Evolutionary conservation across 1,140 invertebrate genomes (phyloP), one percentile per base, ranked within the genome.

Genomic region (Drosophila sechellia): DNA sequence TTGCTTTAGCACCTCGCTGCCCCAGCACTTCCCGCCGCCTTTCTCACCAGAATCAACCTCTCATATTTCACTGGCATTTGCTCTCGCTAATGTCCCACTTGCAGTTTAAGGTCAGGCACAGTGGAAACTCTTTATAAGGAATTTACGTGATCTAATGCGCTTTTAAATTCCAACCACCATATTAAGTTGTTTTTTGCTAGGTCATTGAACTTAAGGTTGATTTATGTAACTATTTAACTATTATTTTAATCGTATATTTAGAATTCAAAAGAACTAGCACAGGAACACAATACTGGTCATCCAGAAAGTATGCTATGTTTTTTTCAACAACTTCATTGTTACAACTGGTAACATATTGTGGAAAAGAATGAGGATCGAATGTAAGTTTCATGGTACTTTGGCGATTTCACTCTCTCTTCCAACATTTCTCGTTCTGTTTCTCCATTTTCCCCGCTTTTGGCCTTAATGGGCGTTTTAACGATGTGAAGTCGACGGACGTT

Each of bases 401-500:
- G 17, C 34, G 66, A 45, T 48, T 54, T 37, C 34, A 45, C 66
- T 46, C 50, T 46, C 27, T 40, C 25, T 53, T 35, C 22, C 25
- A 25, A 2, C 13, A 34, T 34, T 46, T 42, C 10, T 34, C 61
- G 12, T 35, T 20, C 45, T 13, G 34, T 40, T 69, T 39, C 20
- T 56, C 63, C 42, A 46, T 40, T 70, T 54, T 34, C 35, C 31
- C 55, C 25, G 50, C 65, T 68, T 69, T 69, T 54, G 63, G 59
- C 63, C 45, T 59, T 69, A 70, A 85, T 81, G 81, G 81, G 50
- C 69, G 81, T 73, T 86, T 86, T 86, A 86, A 86, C 81, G 74
- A 86, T 81, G 81, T 81, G 61, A 76, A 86, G 74, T 77, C 73
- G 66, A 48, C 72, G 72, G 70, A 70, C 66, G 73, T 65, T 68